Evolutionary conservation across 2,888 invertebrate species (phyloP), one percentile per base, ranked within the genome.

Genomic region (Caprella mutica): DNA sequence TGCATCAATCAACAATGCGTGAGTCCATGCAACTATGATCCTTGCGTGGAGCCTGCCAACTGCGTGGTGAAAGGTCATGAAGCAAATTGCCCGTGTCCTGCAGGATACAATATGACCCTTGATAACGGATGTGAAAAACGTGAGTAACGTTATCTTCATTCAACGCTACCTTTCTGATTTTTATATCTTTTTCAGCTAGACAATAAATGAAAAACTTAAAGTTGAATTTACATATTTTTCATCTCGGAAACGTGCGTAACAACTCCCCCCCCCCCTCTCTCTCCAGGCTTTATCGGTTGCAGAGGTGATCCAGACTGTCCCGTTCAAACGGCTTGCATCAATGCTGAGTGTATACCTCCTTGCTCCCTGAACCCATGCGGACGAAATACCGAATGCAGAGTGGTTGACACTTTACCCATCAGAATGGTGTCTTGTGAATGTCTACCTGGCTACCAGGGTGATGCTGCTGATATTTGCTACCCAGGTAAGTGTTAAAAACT

Each of bases 341-440:
- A 83, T 68, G 80, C 82, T 54, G 82, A 81, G 71, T 92, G 92
- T 69, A 83, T 84, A 65, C 82, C 91, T 72, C 89, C 91, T 6
- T 92, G 92, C 69, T 78, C 80, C 8, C 75, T 89, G 51, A 80
- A 82, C 67, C 91, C 91, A 2, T 92, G 92, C 70, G 79, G 81
- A 43, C 77, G 79, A 53, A 88, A 89, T 33, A 83, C 90, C 0
- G 80, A 80, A 65, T 91, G 91, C 70, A 81, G 83, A 72, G 88
- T 89, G 0, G 80, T 86, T 24, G 85, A 90, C 69, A 86, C 89
- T 4, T 72, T 84, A 26, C 89, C 91, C 0, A 85, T 90, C 5
- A 79, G 90, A 63, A 89, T 90, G 1, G 87, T 91, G 85, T 80
- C 88, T 35, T 92, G 91, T 70, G 81, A 87, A 3, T 92, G 92